These are phyloP conservation scores for Drosophila takahashii DNA, from an alignment of 1,140 invertebrate species.

Conservation along the genomic window DNA sequence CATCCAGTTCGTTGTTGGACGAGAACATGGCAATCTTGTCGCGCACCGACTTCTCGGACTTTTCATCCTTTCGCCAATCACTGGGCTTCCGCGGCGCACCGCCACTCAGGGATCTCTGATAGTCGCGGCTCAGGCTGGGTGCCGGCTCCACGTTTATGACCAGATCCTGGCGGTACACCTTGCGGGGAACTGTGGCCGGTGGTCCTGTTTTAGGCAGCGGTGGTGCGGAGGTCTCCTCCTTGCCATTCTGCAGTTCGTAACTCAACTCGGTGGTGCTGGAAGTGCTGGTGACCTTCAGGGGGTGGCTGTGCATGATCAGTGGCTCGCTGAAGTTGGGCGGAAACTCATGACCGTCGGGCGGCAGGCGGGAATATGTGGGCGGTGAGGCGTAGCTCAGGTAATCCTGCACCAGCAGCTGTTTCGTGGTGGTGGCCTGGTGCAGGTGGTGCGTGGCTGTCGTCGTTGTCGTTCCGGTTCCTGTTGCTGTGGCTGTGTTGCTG, in stretches of 20 bases:
- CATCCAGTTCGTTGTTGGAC: slow-evolving; percentile 74
- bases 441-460: slow-evolving; percentile 44
- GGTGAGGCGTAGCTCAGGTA: slow-evolving; percentile 80
- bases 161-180: slow-evolving; percentile 80
- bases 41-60: slow-evolving; percentile 91
- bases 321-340: slow-evolving; percentile 90
- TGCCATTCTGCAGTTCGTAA: slow-evolving; percentile 34
- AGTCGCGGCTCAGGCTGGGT: slow-evolving; percentile 48
- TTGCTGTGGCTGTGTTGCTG: slow-evolving; percentile 50
- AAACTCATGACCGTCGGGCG: slow-evolving; percentile 95
- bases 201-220: slow-evolving; percentile 80
- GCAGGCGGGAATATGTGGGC: slow-evolving; percentile 88
- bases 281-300: slow-evolving; percentile 33
- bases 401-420: slow-evolving; percentile 77
- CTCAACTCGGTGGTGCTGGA: slow-evolving; percentile 26
- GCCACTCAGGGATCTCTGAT: slow-evolving; percentile 76
- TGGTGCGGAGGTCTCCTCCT: slow-evolving; percentile 49
- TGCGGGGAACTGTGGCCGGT: slow-evolving; percentile 74
- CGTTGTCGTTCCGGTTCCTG: slow-evolving; percentile 9
- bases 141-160: slow-evolving; percentile 75
- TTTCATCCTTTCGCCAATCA: slow-evolving; percentile 88
- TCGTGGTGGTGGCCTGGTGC: slow-evolving; percentile 54
- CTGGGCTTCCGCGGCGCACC: slow-evolving; percentile 63
- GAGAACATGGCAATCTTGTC: slow-evolving; percentile 96
- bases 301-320: slow-evolving; percentile 71